A percentile compares a stretch with the other conserved stretches of the same genome.
These are phyloP conservation scores for Phocoena phocoena DNA, from an alignment of 2,113 vertebrate species.

Conservation along the genomic window DNA sequence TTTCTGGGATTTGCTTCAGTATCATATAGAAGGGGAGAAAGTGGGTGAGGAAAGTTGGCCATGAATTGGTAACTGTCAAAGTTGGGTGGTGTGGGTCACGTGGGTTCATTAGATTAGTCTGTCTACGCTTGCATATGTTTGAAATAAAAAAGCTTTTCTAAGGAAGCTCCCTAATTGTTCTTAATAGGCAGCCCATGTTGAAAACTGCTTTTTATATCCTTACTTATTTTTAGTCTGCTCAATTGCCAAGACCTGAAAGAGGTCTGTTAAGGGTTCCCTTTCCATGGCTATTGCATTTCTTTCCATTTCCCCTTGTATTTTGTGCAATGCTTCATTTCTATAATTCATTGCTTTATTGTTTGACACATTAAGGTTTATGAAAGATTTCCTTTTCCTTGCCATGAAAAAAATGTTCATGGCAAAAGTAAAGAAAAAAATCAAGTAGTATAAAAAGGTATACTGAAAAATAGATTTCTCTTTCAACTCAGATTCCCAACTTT, in stretches of 20 bases:
- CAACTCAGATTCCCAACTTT: neutral
- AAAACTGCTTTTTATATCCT: neutral
- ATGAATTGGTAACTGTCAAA: neutral
- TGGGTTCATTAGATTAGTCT: neutral
- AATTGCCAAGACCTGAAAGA: neutral
- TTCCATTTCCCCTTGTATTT: neutral
- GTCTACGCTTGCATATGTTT: neutral
- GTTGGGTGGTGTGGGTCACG: neutral
- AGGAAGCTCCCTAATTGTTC: neutral
- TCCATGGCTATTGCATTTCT: neutral
- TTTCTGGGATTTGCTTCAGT: neutral
- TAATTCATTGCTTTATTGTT: neutral
- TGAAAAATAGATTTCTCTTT: neutral
- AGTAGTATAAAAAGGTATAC: neutral
- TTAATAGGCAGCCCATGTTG: neutral
- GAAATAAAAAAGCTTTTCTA: conserved; percentile 3
- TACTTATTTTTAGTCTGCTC: neutral
- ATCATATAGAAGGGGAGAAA: neutral
- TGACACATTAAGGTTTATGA: neutral
- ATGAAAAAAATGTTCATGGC: neutral
- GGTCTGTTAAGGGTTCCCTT: neutral
- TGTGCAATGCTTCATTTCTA: neutral
- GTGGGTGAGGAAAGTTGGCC: neutral
- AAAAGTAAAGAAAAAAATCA: neutral
- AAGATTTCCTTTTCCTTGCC: neutral